Evolutionary conservation across 2,888 invertebrate genomes (phyloP).

Genomic region (Cryptus viduatorius): DNA sequence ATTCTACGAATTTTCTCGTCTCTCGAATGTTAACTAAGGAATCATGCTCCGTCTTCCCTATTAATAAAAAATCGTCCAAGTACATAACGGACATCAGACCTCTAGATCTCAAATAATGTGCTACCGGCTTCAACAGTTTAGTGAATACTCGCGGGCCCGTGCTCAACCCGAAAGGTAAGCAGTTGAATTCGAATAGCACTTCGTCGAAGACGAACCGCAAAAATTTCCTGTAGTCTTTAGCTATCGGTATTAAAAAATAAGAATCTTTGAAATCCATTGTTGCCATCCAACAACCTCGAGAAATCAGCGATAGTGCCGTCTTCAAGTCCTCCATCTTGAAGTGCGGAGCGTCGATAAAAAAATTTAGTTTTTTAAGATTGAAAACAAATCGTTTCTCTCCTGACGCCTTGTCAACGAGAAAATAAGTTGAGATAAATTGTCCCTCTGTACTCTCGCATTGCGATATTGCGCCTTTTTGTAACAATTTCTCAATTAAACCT

Average conservation of each 20-base stretch:
- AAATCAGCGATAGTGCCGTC: not conserved
- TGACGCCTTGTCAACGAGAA: constrained; percentile 48
- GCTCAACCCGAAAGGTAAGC: constrained; percentile 72
- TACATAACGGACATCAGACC: constrained; percentile 49
- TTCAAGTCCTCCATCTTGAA: constrained; percentile 45
- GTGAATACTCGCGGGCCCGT: constrained; percentile 72
- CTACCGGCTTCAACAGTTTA: constrained; percentile 60
- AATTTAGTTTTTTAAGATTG: constrained; percentile 56
- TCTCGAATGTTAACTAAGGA: constrained; percentile 34
- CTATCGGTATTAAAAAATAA: constrained; percentile 45
- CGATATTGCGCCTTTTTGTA: constrained; percentile 17
- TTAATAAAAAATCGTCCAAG: constrained; percentile 62
- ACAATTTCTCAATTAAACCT: not conserved
- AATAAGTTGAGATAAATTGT: constrained; percentile 57
- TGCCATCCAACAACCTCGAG: not conserved
- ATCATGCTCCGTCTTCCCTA: constrained; percentile 5
- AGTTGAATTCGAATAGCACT: constrained; percentile 34
- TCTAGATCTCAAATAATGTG: constrained; percentile 22
- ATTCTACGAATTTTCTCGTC: constrained; percentile 41
- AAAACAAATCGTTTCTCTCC: constrained; percentile 45
- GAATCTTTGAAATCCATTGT: not conserved
- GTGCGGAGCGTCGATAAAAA: constrained; percentile 44
- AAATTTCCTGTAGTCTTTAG: constrained; percentile 67
- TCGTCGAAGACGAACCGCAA: constrained; percentile 67
- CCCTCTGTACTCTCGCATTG: constrained; percentile 18